Evolutionary conservation across 1,140 invertebrate species (phyloP).

Genomic region (Catajapyx aquilonaris): DNA sequence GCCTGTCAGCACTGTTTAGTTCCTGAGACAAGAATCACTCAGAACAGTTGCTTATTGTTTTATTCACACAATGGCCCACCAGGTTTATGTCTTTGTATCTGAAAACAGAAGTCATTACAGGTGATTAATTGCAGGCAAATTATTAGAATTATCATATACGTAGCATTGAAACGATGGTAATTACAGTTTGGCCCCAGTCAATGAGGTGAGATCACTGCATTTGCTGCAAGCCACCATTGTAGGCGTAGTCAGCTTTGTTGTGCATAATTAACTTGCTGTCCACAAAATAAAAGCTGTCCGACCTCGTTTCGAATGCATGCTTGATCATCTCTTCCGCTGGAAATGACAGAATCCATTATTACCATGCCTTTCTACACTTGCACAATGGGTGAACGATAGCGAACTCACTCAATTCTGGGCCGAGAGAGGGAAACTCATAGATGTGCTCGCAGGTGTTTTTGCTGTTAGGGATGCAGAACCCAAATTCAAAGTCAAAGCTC

Average conservation of each 20-base stretch:
- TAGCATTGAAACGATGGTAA: too few species aligned
- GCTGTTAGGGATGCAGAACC: slow-evolving; percentile 95
- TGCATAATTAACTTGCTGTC: slow-evolving; percentile 95
- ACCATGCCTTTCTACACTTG: too few species aligned
- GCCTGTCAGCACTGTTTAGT: too few species aligned
- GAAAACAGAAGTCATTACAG: too few species aligned
- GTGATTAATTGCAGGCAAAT: too few species aligned
- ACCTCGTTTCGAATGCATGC: slow-evolving; percentile 87
- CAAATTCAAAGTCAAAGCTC: slow-evolving; percentile 99
- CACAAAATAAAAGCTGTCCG: slow-evolving; percentile 98
- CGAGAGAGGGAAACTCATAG: slow-evolving; percentile 88
- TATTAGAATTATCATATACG: too few species aligned
- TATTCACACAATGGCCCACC: too few species aligned
- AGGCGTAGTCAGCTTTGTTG: slow-evolving; percentile 96
- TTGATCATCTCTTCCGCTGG: slow-evolving; percentile 91
- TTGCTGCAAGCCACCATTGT: slow-evolving; percentile 41
- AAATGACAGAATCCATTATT: slow-evolving; percentile 18
- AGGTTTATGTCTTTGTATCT: too few species aligned
- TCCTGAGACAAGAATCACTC: too few species aligned
- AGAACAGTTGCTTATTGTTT: too few species aligned
- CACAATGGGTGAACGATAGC: neutral
- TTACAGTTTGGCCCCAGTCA: too few species aligned
- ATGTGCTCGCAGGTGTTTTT: slow-evolving; percentile 97
- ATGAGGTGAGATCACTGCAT: too few species aligned
- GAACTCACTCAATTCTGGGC: slow-evolving; percentile 58